Evolutionary conservation across 2,113 vertebrate genomes (phyloP), one percentile per base, ranked within the genome.

Genomic region (Nycticorax nycticorax): DNA sequence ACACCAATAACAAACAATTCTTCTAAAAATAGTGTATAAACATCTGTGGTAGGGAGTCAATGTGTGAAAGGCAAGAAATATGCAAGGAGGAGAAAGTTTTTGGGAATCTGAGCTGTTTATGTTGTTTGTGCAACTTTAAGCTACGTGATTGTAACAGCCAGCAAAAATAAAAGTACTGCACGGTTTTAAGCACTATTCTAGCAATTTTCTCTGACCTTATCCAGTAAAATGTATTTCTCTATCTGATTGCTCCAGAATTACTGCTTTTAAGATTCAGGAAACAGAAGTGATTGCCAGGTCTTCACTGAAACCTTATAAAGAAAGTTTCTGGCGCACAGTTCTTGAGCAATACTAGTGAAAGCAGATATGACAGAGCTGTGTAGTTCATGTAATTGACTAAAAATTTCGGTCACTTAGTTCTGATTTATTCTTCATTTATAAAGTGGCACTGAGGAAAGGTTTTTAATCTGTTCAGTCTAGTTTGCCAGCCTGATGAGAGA

Each of bases 261-360:
- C 69, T 82, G 33, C 63, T 92, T 91, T 80, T 91, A 89, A 85
- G 71, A 82, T 55, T 88, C 45, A 83, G 83, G 87, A 83, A 89
- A 83, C 33, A 76, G 53, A 33, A 76, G 6, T 39, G 74, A 79
- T 80, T 89, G 67, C 67, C 83, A 94, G 53, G n/a, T 85, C 84
- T 89, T 95, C 66, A 55, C 26, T 87, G 74, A 91, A 94, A 79
- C 67, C 57, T 85, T 92, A 32, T 53, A 53, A 76, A 93, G 53
- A 62, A 45, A 62, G 77, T 50, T 83, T 71, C 59, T 96, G 62
- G 57, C 28, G 3, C 62, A 13, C 47, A 48, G 60, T 78, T 79
- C 26, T 10, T 56, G 74, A 89, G 60, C 77, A 67, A 7, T 64
- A 20, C 47, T 91, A 23, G 52, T 88, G 72, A 87, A 94, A 95